Conservation (phyloP, 1,140 invertebrate genomes). For the Akabosia matsudoensis region DNA sequence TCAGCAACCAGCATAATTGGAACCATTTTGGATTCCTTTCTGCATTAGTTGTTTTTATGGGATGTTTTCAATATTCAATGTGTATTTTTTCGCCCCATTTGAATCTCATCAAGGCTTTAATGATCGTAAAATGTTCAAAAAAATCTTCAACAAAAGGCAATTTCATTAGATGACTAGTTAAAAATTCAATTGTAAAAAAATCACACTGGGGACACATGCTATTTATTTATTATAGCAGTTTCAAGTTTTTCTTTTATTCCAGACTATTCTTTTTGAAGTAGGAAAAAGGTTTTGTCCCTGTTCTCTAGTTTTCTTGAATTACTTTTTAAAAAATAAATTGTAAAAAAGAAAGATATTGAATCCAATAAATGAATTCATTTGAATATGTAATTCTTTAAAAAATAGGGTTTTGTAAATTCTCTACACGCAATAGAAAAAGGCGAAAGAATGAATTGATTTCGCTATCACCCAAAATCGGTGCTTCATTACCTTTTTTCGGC, state of each 20-base stretch:
- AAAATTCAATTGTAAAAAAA: background rate
- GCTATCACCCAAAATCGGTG: too few species aligned
- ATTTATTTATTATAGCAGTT: too few species aligned
- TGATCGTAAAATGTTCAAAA: background rate
- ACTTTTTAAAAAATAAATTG: background rate
- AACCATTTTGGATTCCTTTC: slow-evolving; percentile 3
- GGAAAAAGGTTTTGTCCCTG: background rate
- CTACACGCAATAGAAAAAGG: too few species aligned
- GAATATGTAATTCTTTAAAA: too few species aligned
- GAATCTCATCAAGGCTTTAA: slow-evolving; percentile 9
- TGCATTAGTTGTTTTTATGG: background rate
- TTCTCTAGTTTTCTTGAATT: background rate
- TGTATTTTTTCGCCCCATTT: background rate
- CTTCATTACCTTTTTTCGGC: too few species aligned
- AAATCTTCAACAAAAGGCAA: background rate
- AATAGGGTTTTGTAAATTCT: too few species aligned
- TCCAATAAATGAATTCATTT: background rate
- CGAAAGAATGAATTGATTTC: too few species aligned
- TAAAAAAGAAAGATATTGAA: background rate
- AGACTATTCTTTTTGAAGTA: background rate
- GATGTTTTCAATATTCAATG: background rate
- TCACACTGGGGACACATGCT: slow-evolving; percentile 6
- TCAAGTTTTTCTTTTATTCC: too few species aligned
- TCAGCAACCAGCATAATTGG: background rate
- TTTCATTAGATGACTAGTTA: background rate